Evolutionary conservation across 2,888 invertebrate species (phyloP).

Genomic region (Eutolmus rufibarbis): DNA sequence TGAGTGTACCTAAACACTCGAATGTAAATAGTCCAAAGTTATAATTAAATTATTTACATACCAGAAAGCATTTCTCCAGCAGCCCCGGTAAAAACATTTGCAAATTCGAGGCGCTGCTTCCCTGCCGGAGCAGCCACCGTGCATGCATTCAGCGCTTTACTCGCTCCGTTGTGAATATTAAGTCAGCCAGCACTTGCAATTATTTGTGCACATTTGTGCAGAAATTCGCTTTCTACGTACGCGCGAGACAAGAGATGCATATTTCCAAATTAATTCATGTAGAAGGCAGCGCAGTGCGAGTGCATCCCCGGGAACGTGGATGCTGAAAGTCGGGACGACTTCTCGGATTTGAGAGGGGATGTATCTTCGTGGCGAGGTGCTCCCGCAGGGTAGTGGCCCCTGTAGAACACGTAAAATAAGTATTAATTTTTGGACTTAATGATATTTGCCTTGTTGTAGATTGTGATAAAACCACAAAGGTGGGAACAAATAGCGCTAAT

Average conservation of each 20-base stretch:
- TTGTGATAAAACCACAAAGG: not conserved
- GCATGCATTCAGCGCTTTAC: not conserved
- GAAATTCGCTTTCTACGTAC: constrained; percentile 9
- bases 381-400: not conserved
- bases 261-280: constrained; percentile 30
- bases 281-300: not conserved
- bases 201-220: constrained; percentile 27
- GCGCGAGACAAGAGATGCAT: constrained; percentile 25
- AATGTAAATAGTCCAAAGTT: constrained; percentile 36
- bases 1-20: constrained; percentile 23
- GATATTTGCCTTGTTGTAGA: not conserved
- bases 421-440: not conserved
- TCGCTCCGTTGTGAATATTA: constrained; percentile 16
- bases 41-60: constrained; percentile 38
- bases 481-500: not conserved
- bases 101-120: not conserved
- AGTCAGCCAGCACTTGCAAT: constrained; percentile 24
- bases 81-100: not conserved
- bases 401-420: not conserved
- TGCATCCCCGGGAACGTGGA: not conserved
- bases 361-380: not conserved
- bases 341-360: not conserved
- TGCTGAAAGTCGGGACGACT: not conserved
- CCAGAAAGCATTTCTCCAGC: constrained; percentile 14
- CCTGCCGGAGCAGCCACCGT: not conserved